Conservation (phyloP, 2,888 invertebrate species). For the Amiota mariae region DNA sequence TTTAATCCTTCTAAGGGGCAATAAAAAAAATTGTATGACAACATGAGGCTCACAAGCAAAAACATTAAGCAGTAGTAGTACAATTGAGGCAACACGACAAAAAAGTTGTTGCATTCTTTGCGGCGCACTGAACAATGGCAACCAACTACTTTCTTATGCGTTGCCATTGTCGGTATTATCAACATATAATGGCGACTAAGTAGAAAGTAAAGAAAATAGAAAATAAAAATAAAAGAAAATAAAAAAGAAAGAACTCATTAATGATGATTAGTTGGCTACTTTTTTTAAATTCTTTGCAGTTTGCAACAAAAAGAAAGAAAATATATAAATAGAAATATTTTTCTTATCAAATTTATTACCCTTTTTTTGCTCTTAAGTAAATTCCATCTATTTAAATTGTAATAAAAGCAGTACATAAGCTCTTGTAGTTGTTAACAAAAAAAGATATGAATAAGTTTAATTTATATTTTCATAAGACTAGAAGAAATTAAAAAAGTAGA, state of each 20-base stretch:
- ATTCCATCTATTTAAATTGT: no score
- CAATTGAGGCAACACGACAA: conserved; percentile 11
- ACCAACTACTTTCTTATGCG: not conserved
- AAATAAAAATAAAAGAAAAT: not conserved
- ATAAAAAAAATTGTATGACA: conserved; percentile 15
- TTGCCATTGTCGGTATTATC: not conserved
- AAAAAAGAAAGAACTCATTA: not conserved
- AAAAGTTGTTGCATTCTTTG: conserved; percentile 13
- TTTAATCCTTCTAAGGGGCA: conserved; percentile 21
- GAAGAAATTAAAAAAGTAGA: no score
- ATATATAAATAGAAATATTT: not conserved
- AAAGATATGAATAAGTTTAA: no score
- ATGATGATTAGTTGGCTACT: not conserved
- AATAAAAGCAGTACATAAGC: no score
- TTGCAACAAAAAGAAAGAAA: not conserved
- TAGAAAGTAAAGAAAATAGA: conserved; percentile 10
- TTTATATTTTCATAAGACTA: no score
- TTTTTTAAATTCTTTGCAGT: not conserved
- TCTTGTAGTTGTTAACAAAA: no score
- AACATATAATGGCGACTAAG: conserved; percentile 1
- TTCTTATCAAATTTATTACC: no score
- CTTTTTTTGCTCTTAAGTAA: no score
- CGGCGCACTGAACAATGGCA: conserved; percentile 14
- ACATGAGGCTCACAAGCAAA: conserved; percentile 6
- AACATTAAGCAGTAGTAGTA: conserved; percentile 1